Base-by-base conservation (phyloP, 2,888 invertebrate species). In the Megastigmus dorsalis region DNA sequence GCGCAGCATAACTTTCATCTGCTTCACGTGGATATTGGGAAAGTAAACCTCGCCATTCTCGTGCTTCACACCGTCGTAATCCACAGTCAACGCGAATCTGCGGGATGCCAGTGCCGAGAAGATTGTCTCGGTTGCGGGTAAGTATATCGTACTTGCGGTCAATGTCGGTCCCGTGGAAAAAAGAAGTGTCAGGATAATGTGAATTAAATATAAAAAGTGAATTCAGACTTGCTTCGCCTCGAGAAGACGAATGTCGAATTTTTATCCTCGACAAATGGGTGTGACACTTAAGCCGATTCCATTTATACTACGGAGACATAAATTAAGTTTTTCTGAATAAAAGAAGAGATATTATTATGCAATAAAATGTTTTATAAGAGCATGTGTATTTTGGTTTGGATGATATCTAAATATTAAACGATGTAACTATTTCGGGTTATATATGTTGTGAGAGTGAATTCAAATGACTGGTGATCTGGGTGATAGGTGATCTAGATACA, bases 241-340 rank as follows among this genome's bases (percentile, higher is more conserved):
- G 9, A 85, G 79, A 28, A 86, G 75, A 30, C 80, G 68, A n/a
- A 80, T 74, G 18, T 83, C 86, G 10, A 86, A 74, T 23, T 84
- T 83, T 75, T 87, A 83, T 10, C 88, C 87, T 33, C 88, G 81
- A 72, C 82, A 88, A 48, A 77, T 66, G 0, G 84, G 84, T 59
- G 82, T 63, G 18, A 87, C 86, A 55, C 84, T 83, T 71, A 88
- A 78, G 7, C 88, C 83, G 9, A 84, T 81, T n/a, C 80, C 78
- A 75, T 82, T 83, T 23, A 78, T 71, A 41, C 76, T 36, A 30
- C 74, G 60, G 4, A 77, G 38, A 76, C 82, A 75, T 48, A 75
- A 45, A 36, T 50, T 41, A 69, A 78, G 4, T 54, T 66, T 52
- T 2, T 45, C 77, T 77, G 52, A 3, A 30, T 33, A n/a, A 33